Evolutionary conservation across 1,140 invertebrate species (phyloP), one percentile per base, ranked within the genome.

Genomic region (Babylonia areolata): DNA sequence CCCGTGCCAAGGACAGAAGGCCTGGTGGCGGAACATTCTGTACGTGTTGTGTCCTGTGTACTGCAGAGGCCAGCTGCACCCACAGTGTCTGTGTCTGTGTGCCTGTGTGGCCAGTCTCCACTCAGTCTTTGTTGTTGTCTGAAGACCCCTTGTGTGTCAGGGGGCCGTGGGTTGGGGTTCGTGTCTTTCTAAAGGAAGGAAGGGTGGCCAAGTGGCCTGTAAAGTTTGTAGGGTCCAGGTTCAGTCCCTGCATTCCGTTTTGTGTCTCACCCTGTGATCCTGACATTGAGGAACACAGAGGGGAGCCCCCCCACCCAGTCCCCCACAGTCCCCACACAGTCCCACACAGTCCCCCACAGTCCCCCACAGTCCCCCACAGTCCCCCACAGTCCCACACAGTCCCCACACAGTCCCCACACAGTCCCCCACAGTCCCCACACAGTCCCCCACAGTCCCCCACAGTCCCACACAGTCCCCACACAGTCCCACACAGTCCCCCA

Each of bases 91-190:
- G 37, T 40, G 75, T 77, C 37, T 77, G 75, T 77, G 75, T 42
- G 75, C 23, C 37, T 28, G 35, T 33, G 35, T 33, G 71, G 58
- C 28, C 58, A 20, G 58, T 64, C 75, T 77, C 33, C 35, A 77
- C 37, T 33, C 12, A 2, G 2, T 11, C 9, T 73, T 31, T 35
- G 17, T 73, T 73, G 31, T 35, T 77, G 75, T 77, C 75, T 64
- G 28, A 77, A 77, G 75, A 40, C 75, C 75, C 35, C 75, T 77
- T 77, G 39, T 40, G 73, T 37, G 75, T 77, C 75, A 77, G 35
- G 75, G 37, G 75, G 75, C 75, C 75, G 37, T 77, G 75, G 75
- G 75, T 40, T 2, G 75, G 75, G 75, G 20, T 2, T 35, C 12
- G 75, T 77, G 71, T 73, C 71, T 2, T 73, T 3, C 35, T 64